phyloP scores from a whole-genome alignment of 2,113 vertebrate genomes.

The Zosterops borbonicus region DNA sequence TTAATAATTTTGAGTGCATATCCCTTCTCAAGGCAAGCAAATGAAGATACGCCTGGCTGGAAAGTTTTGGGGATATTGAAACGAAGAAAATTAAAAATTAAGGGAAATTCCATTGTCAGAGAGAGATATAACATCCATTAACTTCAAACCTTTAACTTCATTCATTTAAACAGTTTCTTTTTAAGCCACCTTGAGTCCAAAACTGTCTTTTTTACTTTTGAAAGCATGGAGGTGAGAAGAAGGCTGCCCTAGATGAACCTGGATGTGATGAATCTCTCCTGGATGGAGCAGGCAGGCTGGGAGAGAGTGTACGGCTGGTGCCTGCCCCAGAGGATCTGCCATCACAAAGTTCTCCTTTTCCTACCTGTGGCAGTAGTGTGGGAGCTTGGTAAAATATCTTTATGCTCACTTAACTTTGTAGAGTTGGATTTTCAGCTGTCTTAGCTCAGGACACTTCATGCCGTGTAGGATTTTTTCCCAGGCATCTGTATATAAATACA shows the following conservation, averaged over 20 bases:
- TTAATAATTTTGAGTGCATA: background rate
- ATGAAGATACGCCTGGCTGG: background rate
- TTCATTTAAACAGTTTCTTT: background rate
- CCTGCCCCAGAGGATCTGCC: accelerated
- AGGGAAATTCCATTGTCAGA: background rate
- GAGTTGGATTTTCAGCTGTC: background rate
- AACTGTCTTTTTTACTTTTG: background rate
- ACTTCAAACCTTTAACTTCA: background rate
- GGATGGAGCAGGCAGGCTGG: background rate
- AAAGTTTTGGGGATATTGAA: background rate
- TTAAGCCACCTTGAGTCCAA: background rate
- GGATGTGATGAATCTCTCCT: background rate
- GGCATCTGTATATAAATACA: background rate
- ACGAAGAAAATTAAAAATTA: background rate
- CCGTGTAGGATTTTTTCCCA: background rate
- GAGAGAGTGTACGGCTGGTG: background rate
- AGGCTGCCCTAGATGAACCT: background rate
- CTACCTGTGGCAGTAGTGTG: background rate
- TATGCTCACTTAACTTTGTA: background rate
- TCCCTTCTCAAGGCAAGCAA: background rate
- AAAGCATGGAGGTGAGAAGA: background rate
- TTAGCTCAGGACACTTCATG: background rate
- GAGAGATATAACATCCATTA: background rate
- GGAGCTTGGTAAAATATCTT: background rate
- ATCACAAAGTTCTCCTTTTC: background rate